Base-by-base conservation (phyloP, 2,797 vertebrate genomes). In the Spizella passerina region DNA sequence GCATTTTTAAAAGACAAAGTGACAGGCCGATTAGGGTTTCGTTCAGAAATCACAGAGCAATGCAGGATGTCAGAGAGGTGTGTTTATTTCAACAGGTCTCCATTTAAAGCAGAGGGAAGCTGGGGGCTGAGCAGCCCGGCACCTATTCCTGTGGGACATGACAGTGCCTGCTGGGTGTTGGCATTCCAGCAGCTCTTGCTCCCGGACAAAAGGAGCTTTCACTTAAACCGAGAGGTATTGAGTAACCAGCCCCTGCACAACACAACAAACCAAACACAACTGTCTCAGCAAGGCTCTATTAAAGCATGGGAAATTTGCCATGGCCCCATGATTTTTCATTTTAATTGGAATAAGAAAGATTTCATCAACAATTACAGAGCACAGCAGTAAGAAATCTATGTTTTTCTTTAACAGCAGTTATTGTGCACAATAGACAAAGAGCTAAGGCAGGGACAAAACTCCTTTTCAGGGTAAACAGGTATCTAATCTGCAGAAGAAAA, bases 291-390 rank as follows among this genome's bases (percentile, higher is more conserved):
- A 77, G 61, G 43, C 64, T 77, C 71, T 80, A 23, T 43, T 63
- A 87, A 93, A 94, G 80, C 75, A 88, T 2, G 41, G 68, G 93
- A 92, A 71, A 77, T 75, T 34, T 85, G 77, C 77, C 78, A 72
- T 4, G 18, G 59, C 34, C 68, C 52, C 59, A 21, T 10, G 43
- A 76, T 70, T 82, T 95, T 83, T 88, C 86, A 82, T 83, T 94
- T 96, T 70, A 86, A 92, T 91, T 82, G 79, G 43, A 97, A 92
- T 77, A 83, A 90, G 82, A 83, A 61, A 89, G 80, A 91, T 93
- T 82, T 63, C 71, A 66, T 61, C 76, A 77, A 44, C 3, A 16
- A 71, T 53, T 70, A 85, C 12, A 22, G 68, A 60, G 65, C 61
- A 82, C 38, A 78, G 47, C 41, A 81, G 77, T 49, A 93, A 87